Base-by-base conservation (phyloP, 2,888 invertebrate species). In the Eumacrocentrus americanus region DNA sequence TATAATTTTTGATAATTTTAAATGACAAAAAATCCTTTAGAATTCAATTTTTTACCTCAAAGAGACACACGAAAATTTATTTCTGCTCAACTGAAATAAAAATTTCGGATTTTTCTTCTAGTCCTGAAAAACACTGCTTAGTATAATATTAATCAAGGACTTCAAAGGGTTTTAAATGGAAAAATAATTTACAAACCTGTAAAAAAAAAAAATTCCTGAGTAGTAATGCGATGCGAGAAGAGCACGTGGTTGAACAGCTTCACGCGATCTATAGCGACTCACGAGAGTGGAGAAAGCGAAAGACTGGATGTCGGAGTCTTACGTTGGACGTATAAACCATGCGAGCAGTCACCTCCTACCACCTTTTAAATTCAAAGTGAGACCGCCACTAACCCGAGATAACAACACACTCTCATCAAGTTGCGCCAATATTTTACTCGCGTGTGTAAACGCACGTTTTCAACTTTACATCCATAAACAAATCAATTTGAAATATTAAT, bases 281-380 rank as follows among this genome's bases (percentile, higher is more conserved):
- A 55, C 50, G 29, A 44, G 55, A 29, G 25, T 38, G 46, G 79
- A 72, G 80, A 80, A 80, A 80, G 80, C 72, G 75, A 75, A 71
- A 74, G 79, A 80, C 80, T 79, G 81, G 73, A 70, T 70, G 72
- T 72, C 70, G 66, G 69, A 72, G 57, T 67, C 71, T 72, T 67
- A 68, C 65, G 72, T 70, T 72, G 70, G 70, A 63, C 73, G 73
- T 77, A 79, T 78, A 79, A 79, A 78, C 70, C 72, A 69, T 69
- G 64, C 74, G 65, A 54, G 66, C 46, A 40, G 16, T 18, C 44
- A 37, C 46, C 51, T 71, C 60, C 65, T 73, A 68, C 74, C 73
- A 76, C 75, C 72, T 20, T 50, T 18, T 12, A 5, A 16, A 40
- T 46, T 6, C n/a, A 56, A 37, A 37, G 38, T 46, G 12, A 53